Conservation (phyloP, 2,888 invertebrate species). For the Sesia bembeciformis region DNA sequence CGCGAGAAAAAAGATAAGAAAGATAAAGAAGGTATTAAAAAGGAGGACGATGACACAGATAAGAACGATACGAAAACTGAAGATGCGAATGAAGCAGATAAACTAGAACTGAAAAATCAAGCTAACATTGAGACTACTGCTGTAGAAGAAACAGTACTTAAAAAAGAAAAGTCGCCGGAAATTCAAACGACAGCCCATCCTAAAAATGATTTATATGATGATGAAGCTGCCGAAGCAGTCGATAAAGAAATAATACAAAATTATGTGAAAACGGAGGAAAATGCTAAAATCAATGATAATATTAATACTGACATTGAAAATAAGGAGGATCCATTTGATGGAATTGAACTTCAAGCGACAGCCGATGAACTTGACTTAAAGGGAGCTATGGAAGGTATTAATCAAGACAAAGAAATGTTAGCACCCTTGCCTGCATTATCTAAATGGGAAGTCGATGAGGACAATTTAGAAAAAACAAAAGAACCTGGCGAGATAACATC, state of each 20-base stretch:
- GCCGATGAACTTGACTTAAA: conserved; percentile 72
- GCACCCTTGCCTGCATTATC: conserved; percentile 86
- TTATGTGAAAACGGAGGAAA: conserved; percentile 62
- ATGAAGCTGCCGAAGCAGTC: conserved; percentile 67
- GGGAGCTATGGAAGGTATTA: conserved; percentile 54
- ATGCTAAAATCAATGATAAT: conserved; percentile 22
- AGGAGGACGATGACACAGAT: conserved; percentile 33
- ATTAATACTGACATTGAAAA: conserved; percentile 37
- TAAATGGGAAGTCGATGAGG: conserved; percentile 90
- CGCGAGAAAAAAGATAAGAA: conserved; percentile 73
- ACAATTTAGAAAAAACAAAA: conserved; percentile 49
- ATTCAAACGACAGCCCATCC: conserved; percentile 21
- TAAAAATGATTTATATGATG: conserved; percentile 65
- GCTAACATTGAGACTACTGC: conserved; percentile 12
- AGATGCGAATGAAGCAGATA: conserved; percentile 34
- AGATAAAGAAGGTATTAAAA: conserved; percentile 55
- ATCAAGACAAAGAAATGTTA: conserved; percentile 73
- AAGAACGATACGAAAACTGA: conserved; percentile 41
- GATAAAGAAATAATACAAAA: conserved; percentile 74
- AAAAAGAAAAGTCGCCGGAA: conserved; percentile 19
- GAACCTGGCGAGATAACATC: conserved; percentile 64
- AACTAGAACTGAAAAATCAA: conserved; percentile 11
- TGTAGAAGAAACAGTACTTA: conserved; percentile 19
- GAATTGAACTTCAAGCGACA: conserved; percentile 73
- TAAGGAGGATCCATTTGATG: conserved; percentile 72